Conservation (phyloP, 2,113 vertebrate species). For the Lanius collurio region DNA sequence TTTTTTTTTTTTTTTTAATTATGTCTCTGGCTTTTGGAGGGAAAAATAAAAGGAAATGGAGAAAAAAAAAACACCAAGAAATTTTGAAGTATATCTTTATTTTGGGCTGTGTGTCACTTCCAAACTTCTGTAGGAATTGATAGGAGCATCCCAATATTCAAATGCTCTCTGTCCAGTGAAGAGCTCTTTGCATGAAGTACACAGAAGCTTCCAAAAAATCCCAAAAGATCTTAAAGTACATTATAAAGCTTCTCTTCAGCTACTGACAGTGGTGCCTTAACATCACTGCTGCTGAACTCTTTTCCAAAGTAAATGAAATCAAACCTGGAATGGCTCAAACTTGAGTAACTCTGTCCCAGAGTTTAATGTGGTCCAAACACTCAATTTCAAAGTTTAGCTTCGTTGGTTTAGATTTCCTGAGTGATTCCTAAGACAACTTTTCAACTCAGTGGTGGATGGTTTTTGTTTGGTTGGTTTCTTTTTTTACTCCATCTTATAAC, state of each 20-base stretch:
- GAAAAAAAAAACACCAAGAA: not conserved
- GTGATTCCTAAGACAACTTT: not conserved
- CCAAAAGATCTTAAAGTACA: not conserved
- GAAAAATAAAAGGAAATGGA: not conserved
- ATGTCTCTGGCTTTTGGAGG: not conserved
- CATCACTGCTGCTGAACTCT: not conserved
- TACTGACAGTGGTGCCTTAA: not conserved
- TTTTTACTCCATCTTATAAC: not conserved
- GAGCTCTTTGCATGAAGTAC: not conserved
- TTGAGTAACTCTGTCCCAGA: not conserved
- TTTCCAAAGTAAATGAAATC: conserved; percentile 40
- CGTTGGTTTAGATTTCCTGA: not conserved
- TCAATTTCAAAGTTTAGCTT: not conserved
- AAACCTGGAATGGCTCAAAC: not conserved
- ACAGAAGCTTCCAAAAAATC: not conserved
- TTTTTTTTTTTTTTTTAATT: not conserved
- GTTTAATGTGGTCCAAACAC: not conserved
- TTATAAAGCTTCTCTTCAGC: not conserved
- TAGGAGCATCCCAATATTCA: not conserved
- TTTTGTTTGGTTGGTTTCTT: not conserved
- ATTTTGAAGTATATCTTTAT: not conserved
- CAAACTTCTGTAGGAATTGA: not conserved
- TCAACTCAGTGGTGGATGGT: not conserved
- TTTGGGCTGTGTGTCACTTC: not conserved
- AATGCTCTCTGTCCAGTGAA: not conserved